Evolutionary conservation across 2,888 invertebrate species (phyloP).

Genomic region (Acrocyrtus sp.): DNA sequence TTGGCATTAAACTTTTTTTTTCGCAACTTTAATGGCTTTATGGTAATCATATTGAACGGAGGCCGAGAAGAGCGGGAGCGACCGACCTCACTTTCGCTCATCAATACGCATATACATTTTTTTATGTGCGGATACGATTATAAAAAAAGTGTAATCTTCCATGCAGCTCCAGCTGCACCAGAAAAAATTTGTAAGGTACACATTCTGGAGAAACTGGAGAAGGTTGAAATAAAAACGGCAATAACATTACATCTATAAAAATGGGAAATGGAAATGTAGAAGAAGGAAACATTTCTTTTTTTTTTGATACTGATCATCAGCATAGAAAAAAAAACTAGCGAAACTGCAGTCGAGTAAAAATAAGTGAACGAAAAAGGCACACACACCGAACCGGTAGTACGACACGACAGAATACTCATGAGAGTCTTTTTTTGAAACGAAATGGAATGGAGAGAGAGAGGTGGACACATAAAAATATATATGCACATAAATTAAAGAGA

Average conservation of each 20-base stretch:
- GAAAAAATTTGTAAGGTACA: too few species aligned
- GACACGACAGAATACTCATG: conserved; percentile 35
- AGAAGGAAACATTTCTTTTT: not conserved
- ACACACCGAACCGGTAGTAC: not conserved
- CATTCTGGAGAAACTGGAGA: not conserved
- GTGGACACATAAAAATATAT: conserved; percentile 48
- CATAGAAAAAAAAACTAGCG: too few species aligned
- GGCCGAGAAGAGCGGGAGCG: not conserved
- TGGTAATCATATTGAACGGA: conserved; percentile 25
- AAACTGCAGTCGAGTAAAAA: not conserved
- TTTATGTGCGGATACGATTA: not conserved
- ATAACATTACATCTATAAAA: not conserved
- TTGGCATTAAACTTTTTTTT: not conserved
- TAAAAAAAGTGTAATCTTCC: not conserved
- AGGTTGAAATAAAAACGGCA: too few species aligned
- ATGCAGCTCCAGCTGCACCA: not conserved
- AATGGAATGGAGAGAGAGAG: conserved; percentile 20
- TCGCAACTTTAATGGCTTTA: conserved; percentile 26
- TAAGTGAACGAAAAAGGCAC: not conserved
- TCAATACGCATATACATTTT: conserved; percentile 9
- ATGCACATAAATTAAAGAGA: conserved; percentile 52
- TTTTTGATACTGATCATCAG: not conserved
- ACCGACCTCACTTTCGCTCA: conserved; percentile 5
- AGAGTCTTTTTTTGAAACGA: conserved; percentile 31
- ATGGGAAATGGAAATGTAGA: not conserved